Conservation (phyloP, 2,888 invertebrate species). For the Yponomeuta plumbellus region DNA sequence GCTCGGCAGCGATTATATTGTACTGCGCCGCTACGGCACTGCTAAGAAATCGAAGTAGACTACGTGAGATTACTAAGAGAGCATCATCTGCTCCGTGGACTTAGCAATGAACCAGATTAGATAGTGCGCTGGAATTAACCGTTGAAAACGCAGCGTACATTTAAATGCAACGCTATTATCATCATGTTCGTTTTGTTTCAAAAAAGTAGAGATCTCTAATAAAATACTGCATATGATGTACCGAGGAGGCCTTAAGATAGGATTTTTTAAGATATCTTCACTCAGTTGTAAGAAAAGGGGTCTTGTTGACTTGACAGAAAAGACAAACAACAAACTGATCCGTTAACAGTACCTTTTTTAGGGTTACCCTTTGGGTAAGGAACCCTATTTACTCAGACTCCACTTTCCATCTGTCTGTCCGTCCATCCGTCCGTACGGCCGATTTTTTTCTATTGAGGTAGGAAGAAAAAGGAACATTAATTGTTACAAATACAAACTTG, state of each 20-base stretch:
- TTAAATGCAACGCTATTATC: neutral
- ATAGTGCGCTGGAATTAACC: neutral
- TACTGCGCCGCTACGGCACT: slow-evolving; percentile 6
- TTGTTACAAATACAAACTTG: neutral
- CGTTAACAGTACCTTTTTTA: no score
- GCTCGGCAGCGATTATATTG: slow-evolving; percentile 12
- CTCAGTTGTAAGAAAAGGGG: no score
- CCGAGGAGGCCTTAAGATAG: no score
- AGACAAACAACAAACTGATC: no score
- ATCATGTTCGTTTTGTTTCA: neutral
- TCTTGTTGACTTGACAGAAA: no score
- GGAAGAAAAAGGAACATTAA: no score
- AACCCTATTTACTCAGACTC: no score
- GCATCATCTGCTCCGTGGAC: neutral
- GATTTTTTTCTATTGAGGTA: no score
- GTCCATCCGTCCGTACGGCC: no score
- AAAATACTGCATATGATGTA: neutral
- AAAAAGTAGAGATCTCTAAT: neutral
- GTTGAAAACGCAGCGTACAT: neutral
- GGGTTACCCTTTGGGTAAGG: no score
- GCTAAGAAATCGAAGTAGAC: slow-evolving; percentile 13
- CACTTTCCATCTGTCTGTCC: no score
- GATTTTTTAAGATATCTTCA: no score
- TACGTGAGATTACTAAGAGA: slow-evolving; percentile 2
- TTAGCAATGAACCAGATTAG: slow-evolving; percentile 6